These are phyloP conservation scores for Charina bottae DNA, from an alignment of 2,113 vertebrate species.

Conservation along the genomic window DNA sequence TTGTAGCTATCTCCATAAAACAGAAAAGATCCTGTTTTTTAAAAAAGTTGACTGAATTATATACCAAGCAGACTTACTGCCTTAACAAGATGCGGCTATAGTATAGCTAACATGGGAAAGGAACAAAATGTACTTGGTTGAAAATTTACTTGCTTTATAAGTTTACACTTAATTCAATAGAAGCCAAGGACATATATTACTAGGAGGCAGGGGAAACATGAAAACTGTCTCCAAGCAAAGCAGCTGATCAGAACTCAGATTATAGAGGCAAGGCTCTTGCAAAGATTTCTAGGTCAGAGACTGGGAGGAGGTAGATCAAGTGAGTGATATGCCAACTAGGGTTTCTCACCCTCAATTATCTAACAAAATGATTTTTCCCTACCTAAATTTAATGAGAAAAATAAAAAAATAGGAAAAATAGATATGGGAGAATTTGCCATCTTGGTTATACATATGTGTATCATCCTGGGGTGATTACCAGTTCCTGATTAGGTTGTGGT, in stretches of 20 bases:
- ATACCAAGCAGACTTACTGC: slow-evolving; percentile 23
- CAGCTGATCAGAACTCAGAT: slow-evolving; percentile 37
- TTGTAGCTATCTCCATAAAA: slow-evolving; percentile 64
- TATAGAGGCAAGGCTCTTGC: slow-evolving; percentile 34
- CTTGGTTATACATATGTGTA: neutral
- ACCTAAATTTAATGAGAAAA: neutral
- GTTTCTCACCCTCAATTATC: neutral
- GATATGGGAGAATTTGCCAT: neutral
- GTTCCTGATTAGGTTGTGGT: neutral
- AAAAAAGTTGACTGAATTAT: slow-evolving; percentile 29
- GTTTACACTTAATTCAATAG: slow-evolving; percentile 50
- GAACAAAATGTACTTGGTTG: slow-evolving; percentile 52
- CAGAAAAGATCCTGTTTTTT: slow-evolving; percentile 44
- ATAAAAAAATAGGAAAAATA: neutral
- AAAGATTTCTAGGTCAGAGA: slow-evolving; percentile 36
- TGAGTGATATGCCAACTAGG: neutral
- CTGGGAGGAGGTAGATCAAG: neutral
- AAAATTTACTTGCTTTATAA: slow-evolving; percentile 55
- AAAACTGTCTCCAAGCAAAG: slow-evolving; percentile 19
- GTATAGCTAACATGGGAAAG: slow-evolving; percentile 18
- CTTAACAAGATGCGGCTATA: slow-evolving; percentile 48
- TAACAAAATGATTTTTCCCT: neutral
- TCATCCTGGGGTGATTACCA: neutral
- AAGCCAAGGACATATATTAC: neutral
- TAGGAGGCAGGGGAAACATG: neutral